A percentile compares a stretch with the other conserved stretches of the same genome.
Evolutionary conservation across 2,888 invertebrate species (phyloP).

Genomic region (Ypsolopha sequella): DNA sequence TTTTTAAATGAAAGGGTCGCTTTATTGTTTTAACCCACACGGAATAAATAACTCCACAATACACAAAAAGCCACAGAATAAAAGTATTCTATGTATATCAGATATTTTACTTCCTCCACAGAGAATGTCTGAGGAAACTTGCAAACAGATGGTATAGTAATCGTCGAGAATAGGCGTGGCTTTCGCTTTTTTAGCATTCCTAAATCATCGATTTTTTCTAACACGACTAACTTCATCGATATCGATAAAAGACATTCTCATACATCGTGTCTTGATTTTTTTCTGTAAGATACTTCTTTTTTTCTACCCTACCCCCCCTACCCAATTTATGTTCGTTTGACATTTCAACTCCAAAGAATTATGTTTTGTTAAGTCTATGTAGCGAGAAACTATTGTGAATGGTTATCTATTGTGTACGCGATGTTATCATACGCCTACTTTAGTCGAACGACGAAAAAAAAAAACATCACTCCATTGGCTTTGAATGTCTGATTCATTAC

Average conservation of each 20-base stretch:
- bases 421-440: slow-evolving; percentile 40
- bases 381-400: slow-evolving; percentile 44
- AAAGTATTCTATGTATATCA: not conserved
- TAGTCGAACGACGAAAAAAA: slow-evolving; percentile 16
- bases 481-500: slow-evolving; percentile 51
- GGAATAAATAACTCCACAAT: not conserved
- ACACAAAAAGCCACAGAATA: not conserved
- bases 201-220: slow-evolving; percentile 31
- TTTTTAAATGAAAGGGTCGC: slow-evolving; percentile 1
- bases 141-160: slow-evolving; percentile 83
- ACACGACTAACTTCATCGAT: slow-evolving; percentile 53
- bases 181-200: slow-evolving; percentile 60
- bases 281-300: slow-evolving; percentile 15
- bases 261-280: slow-evolving; percentile 12
- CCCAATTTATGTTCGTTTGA: slow-evolving; percentile 20
- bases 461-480: slow-evolving; percentile 47
- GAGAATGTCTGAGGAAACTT: slow-evolving; percentile 87
- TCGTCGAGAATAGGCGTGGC: slow-evolving; percentile 63
- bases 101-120: slow-evolving; percentile 75
- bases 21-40: not conserved
- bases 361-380: slow-evolving; percentile 62
- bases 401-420: slow-evolving; percentile 48
- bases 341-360: slow-evolving; percentile 28
- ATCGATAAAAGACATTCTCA: slow-evolving; percentile 26
- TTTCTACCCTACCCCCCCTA: not conserved